phyloP scores from a whole-genome alignment of 2,888 invertebrate genomes.

The Lysandra coridon region DNA sequence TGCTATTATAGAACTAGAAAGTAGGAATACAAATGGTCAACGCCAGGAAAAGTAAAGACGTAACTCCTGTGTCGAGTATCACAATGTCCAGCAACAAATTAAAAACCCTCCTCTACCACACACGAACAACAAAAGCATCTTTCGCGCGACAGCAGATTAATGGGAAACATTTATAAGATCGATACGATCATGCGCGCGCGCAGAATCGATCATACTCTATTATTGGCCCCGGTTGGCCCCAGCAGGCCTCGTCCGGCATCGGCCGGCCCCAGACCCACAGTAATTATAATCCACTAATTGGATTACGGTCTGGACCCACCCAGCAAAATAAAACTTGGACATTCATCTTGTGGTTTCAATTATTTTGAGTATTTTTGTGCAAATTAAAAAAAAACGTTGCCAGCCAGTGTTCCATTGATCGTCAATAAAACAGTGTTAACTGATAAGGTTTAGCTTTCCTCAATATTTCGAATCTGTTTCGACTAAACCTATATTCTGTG shows the following conservation, averaged over 20 bases:
- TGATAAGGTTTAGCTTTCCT: too few species aligned
- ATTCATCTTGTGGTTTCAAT: not conserved
- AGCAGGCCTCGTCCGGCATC: not conserved
- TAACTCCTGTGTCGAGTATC: not conserved
- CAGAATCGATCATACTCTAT: slow-evolving; percentile 48
- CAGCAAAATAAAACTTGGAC: slow-evolving; percentile 4
- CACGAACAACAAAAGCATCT: not conserved
- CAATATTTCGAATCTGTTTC: too few species aligned
- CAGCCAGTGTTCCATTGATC: too few species aligned
- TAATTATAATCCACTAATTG: slow-evolving; percentile 55
- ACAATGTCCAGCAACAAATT: not conserved
- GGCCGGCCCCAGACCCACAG: slow-evolving; percentile 33
- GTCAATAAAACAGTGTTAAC: too few species aligned
- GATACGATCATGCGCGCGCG: slow-evolving; percentile 38
- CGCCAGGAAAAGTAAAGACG: not conserved
- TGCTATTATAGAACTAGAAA: not conserved
- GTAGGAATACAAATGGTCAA: not conserved
- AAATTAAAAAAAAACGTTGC: not conserved
- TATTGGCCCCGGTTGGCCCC: slow-evolving; percentile 43
- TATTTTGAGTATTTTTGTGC: not conserved
- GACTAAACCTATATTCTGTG: too few species aligned
- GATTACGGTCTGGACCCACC: slow-evolving; percentile 39
- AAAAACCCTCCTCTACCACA: not conserved
- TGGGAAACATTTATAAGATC: slow-evolving; percentile 10
- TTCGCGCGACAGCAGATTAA: not conserved